These are phyloP conservation scores for Zaprionus ornatus DNA, from an alignment of 1,140 invertebrate species.

Conservation along the genomic window DNA sequence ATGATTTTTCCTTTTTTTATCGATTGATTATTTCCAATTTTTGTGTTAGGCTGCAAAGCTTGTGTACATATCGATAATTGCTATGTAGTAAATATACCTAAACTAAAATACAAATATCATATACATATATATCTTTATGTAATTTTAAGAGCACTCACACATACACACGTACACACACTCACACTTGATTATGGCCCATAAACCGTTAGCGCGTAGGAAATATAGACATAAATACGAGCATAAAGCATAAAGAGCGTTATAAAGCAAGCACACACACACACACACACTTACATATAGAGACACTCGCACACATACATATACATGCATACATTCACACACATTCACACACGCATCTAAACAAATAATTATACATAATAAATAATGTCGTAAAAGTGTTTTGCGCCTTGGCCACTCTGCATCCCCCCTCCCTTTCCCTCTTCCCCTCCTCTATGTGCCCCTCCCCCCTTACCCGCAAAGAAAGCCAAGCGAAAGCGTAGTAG, in stretches of 20 bases:
- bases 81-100: constrained; percentile 39
- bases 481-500: constrained; percentile 54
- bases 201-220: constrained; percentile 24
- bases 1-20: constrained; percentile 45
- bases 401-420: constrained; percentile 48
- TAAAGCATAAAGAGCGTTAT: constrained; percentile 44
- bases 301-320: constrained; percentile 18
- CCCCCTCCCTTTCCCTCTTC: background rate
- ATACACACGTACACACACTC: constrained; percentile 41
- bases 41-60: constrained; percentile 63
- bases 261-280: constrained; percentile 23
- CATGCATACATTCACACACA: constrained; percentile 31
- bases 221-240: constrained; percentile 58
- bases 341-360: constrained; percentile 47
- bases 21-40: constrained; percentile 11
- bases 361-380: constrained; percentile 64
- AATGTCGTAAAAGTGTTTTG: constrained; percentile 67
- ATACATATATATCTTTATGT: constrained; percentile 47
- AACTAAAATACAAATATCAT: constrained; percentile 16
- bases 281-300: background rate
- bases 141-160: constrained; percentile 54
- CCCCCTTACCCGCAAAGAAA: constrained; percentile 21
- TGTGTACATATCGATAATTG: constrained; percentile 76
- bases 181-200: constrained; percentile 25
- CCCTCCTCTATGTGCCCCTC: background rate